Base-by-base conservation (phyloP, 2,888 invertebrate genomes). In the Epinotia bilunana region DNA sequence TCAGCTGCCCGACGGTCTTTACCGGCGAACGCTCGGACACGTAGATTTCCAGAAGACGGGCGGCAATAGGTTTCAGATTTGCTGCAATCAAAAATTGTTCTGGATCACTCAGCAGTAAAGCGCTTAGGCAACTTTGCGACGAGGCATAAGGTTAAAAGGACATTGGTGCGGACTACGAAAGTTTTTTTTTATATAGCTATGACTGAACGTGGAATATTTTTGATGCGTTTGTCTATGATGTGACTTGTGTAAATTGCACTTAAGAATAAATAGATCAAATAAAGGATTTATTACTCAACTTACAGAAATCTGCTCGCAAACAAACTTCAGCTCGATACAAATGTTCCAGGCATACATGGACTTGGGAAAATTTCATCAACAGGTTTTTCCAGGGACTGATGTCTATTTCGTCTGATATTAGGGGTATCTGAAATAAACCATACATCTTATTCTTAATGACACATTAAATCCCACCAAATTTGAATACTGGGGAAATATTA, bases 321-420 rank as follows among this genome's bases (percentile, higher is more conserved):
- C 87, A 90, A 2, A 81, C 87, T 77, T 94, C 94, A 9, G 93
- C 91, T 20, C 93, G 86, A 62, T 90, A 88, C 61, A 94, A 78
- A 76, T 94, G 94, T 77, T 94, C 94, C 77, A 94, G 82, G 28
- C 94, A 94, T 0, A 91, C 91, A 53, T 94, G 94, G 0, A 94
- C 88, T 83, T 94, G 94, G 0, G 94, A 92, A 74, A 94, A 93
- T 78, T 92, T 92, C 88, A 90, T 93, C 33, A 94, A 78, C 0
- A 93, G 83, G 79, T 87, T 90, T 80, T 94, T 94, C 94, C 94
- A 94, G 0, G 92, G 91, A 69, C 92, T 92, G 18, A 94, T 93
- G 73, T 94, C 94, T 61, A 94, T 93, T 79, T 94, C 94, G 77
- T 94, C 94, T 0, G 92, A 87, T 82, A 94, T 94, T 55, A 94